Evolutionary conservation across 1,140 invertebrate species (phyloP), one percentile per base, ranked within the genome.

Genomic region (Amyelois transitella): DNA sequence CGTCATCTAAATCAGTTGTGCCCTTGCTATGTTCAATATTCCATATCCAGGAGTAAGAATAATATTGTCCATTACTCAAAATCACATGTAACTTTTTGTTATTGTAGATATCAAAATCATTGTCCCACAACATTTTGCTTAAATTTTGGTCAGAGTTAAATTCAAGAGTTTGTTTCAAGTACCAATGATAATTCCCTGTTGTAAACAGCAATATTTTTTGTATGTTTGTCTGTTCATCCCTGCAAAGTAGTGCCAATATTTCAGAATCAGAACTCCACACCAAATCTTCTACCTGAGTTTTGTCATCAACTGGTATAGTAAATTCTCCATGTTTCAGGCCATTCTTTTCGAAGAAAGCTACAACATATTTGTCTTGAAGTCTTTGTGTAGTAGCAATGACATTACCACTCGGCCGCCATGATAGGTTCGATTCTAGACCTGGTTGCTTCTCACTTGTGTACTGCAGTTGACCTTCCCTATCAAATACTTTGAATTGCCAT

Each of bases 271-370:
- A 75, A 72, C 95, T 97, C 96, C 96, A 97, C 8, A 77, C 64
- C 0, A 97, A 59, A 66, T 93, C 89, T 57, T 89, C 85, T 6
- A 96, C 90, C 77, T 62, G 51, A 12, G 91, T 88, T 17, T 86
- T 72, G 18, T 88, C 51, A 67, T 89, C 81, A 66, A 93, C 92
- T 0, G 94, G 92, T 51, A 98, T 77, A 6, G 80, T 75, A 72
- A 98, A 95, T 66, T 96, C 94, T 43, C 94, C 93, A 89, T 98
- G 96, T 65, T 93, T 92, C 10, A 98, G 84, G 4, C 97, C 97
- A 91, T 98, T 98, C 75, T 96, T 97, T 72, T 98, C 97, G 88
- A 97, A 97, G 61, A 98, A 93, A 7, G 93, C 89, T 24, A 98
- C 88, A n/a, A 93, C 89, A 72, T 94, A 92, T 73, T 94, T 94